Base-by-base conservation (phyloP, 2,797 vertebrate genomes). In the Falco naumanni region DNA sequence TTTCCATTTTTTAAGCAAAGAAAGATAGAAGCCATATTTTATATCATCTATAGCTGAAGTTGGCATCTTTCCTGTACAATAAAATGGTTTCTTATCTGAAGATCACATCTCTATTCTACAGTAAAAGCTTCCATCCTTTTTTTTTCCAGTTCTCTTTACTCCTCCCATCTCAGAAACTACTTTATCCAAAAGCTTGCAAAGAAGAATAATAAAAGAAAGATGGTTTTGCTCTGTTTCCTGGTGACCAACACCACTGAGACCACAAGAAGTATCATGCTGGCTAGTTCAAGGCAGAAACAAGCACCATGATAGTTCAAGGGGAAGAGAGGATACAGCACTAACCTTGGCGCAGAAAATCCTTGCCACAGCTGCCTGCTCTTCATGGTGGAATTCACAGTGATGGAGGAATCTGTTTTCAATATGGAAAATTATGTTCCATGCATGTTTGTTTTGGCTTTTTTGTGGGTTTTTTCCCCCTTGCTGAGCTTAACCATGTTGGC, bases 201-300 rank as follows among this genome's bases (percentile, higher is more conserved):
- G 69, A 37, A 88, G 83, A 92, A 57, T 39, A 93, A 50, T 43
- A 90, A 68, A 64, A 77, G 29, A 80, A 72, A 70, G 12, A 76
- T 21, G 26, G 17, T 51, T 93, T 83, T 94, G 63, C 70, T 83
- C 76, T 50, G 78, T 92, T 87, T 90, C 88, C 93, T 87, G 92
- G 84, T 0, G 31, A 93, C 87, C 66, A 60, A 24, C 68, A 83
- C 66, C 53, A 60, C 56, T 2, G 53, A 91, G 74, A 76, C 33
- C n/a, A 74, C 77, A 78, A 56, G 75, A 34, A 93, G 84, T n/a
- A 76, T 63, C 87, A 65, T 2, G 1, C 22, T 51, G 70, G 50
- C 29, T 88, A 86, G 90, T 84, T 89, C 59, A 82, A 78, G 50
- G 68, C 18, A 84, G 72, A 86, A 90, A 72, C 50, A 84, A 94